A percentile compares a stretch with the other conserved stretches of the same genome.
phyloP scores from a whole-genome alignment of 2,113 vertebrate genomes.

The Boleophthalmus pectinirostris region DNA sequence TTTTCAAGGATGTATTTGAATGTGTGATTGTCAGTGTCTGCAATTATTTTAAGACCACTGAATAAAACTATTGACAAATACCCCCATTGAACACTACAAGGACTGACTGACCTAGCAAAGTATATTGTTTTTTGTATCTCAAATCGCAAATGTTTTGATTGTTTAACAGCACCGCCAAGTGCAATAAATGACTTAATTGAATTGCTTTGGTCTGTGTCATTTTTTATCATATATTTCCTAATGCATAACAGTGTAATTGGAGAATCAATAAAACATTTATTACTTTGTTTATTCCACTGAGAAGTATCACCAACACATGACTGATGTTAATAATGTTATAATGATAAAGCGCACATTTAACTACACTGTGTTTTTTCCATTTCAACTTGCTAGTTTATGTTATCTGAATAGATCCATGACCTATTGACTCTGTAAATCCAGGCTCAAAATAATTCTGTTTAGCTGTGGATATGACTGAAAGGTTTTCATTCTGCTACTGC shows the following conservation, averaged over 20 bases:
- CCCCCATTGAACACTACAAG: constrained; percentile 7
- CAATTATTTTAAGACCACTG: constrained; percentile 9
- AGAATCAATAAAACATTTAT: too few relatives aligned
- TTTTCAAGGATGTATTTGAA: constrained; percentile 8
- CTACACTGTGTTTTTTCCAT: too few relatives aligned
- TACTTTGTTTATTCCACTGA: too few relatives aligned
- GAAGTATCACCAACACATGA: too few relatives aligned
- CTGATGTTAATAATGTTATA: too few relatives aligned
- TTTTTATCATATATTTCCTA: background rate
- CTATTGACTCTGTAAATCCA: too few relatives aligned
- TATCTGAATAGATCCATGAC: too few relatives aligned
- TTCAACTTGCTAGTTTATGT: too few relatives aligned
- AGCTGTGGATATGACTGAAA: too few relatives aligned
- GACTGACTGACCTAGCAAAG: constrained; percentile 33
- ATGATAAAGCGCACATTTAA: too few relatives aligned
- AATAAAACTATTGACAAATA: constrained; percentile 1
- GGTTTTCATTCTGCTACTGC: too few relatives aligned
- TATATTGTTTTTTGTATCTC: constrained; percentile 51
- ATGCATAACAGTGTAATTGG: background rate
- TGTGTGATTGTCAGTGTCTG: constrained; percentile 8
- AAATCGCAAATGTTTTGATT: constrained; percentile 31
- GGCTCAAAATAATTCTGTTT: too few relatives aligned
- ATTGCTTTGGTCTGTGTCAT: constrained; percentile 12
- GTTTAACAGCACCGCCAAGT: constrained; percentile 47
- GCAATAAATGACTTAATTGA: constrained; percentile 54